A percentile compares a stretch with the other conserved stretches of the same genome.
These are phyloP conservation scores for Ophiothrix spiculata DNA, from an alignment of 35 echinoderm and acorn worm species.

Conservation along the genomic window DNA sequence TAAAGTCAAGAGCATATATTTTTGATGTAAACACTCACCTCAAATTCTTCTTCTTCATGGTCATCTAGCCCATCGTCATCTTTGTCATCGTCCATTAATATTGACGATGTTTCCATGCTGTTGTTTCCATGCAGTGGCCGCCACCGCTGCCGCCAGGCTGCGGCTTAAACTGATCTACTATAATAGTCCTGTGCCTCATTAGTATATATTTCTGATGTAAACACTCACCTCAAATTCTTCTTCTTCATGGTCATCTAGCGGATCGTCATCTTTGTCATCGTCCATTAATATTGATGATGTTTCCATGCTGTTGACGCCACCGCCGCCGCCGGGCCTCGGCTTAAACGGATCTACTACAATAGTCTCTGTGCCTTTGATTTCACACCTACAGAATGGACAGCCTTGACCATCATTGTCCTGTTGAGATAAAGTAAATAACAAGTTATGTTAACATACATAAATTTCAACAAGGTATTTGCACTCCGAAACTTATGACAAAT, in stretches of 20 bases:
- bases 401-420: conserved; percentile 93
- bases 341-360: conserved; percentile 90
- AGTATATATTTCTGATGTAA: too few species aligned
- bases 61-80: too few species aligned
- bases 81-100: too few species aligned
- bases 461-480: too few species aligned
- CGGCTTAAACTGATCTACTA: conserved; percentile 83
- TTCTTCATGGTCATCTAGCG: conserved; percentile 70
- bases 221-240: conserved; percentile 63
- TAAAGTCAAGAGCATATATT: too few species aligned
- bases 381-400: conserved; percentile 96
- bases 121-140: too few species aligned
- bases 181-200: conserved; percentile 82
- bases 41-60: too few species aligned
- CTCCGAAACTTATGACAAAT: too few species aligned
- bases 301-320: too few species aligned
- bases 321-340: background rate
- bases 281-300: conserved; percentile 5
- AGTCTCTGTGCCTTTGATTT: conserved; percentile 92
- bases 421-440: background rate
- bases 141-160: background rate
- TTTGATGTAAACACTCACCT: too few species aligned
- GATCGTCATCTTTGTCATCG: conserved; percentile 47
- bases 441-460: too few species aligned
- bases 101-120: too few species aligned